Conservation (phyloP, 2,113 vertebrate genomes). For the Cyrtonyx montezumae region DNA sequence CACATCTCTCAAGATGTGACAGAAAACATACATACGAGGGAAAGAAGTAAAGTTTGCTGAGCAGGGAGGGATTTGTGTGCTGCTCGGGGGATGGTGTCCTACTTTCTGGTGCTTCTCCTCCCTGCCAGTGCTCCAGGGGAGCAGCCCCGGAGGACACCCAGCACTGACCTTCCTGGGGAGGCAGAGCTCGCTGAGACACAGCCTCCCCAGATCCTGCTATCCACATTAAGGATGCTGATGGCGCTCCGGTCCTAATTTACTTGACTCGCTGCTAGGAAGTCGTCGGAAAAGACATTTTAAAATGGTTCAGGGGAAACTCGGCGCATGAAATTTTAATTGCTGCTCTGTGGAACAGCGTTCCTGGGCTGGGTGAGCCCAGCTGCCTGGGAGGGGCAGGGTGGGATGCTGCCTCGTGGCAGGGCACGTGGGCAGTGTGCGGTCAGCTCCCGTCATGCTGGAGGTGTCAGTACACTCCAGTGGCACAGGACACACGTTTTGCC, state of each 20-base stretch:
- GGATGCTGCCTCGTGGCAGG: background rate
- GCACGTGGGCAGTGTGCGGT: fast-evolving
- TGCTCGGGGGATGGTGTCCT: constrained; percentile 39
- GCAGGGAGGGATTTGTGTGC: background rate
- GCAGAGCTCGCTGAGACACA: background rate
- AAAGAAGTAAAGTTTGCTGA: constrained; percentile 27
- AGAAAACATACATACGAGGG: constrained; percentile 7
- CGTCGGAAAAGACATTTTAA: constrained; percentile 48
- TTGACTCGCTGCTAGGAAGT: constrained; percentile 49
- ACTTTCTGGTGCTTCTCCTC: constrained; percentile 42
- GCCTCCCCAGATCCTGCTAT: background rate
- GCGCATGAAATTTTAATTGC: constrained; percentile 73
- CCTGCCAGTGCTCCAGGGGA: constrained; percentile 38
- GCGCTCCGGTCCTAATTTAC: constrained; percentile 56
- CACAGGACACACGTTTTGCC: background rate
- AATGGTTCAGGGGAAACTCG: constrained; percentile 68
- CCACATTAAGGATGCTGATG: constrained; percentile 62
- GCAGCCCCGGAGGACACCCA: background rate
- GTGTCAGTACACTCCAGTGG: background rate
- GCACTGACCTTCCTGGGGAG: constrained; percentile 51
- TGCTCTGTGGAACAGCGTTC: constrained; percentile 37
- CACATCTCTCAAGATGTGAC: background rate
- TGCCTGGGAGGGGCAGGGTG: background rate
- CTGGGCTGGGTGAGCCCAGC: background rate
- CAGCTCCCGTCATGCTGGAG: background rate